Base-by-base conservation (phyloP, 2,113 vertebrate species). In the Noturus placidus region DNA sequence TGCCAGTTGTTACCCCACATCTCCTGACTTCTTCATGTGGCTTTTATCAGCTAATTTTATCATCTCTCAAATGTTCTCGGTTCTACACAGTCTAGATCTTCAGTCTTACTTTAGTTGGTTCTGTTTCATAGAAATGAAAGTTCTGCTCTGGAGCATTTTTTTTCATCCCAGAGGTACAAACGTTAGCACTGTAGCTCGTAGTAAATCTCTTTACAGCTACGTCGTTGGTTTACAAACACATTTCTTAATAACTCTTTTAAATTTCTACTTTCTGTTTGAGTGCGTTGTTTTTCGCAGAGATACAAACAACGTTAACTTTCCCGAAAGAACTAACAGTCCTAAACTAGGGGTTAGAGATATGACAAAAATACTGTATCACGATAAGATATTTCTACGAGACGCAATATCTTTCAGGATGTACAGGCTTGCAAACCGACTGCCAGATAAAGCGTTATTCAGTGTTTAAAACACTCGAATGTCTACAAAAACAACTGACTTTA, bases 1-100 rank as follows among this genome's bases (percentile, higher is more conserved):
- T 70, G 82, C 65, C 82, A 82, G 79, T 61, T 82, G 15, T 82
- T 61, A 61, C 33, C 4, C 56, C 11, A 59, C 57, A 59, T 80
- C 78, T 57, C 78, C 54, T 57, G 52, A 10, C 5, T 25, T 79
- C 14, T 35, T 81, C 52, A 80, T 10, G 78, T 57, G 78, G 50
- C 77, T 79, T 79, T 79, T 56, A 79, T 59, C 27, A 25, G 78
- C 17, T 35, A 5, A 22, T 4, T 9, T 59, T 19, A 19, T 59
- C 2, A 5, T 38, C 78, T 57, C 30, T 20, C 25, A 50, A 46
- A 74, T 25, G 25, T 77, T 46, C 42, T 2, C 50, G 42, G n/a
- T 77, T n/a, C 42, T 27, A 50, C 13, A 50, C 25, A 7, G 13
- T 15, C 20, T 25, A 27, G 70, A 10, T 5, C 20, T 42, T 38